Evolutionary conservation across 2,888 invertebrate genomes (phyloP), one percentile per base, ranked within the genome.

Genomic region (Ophion ventricosus): DNA sequence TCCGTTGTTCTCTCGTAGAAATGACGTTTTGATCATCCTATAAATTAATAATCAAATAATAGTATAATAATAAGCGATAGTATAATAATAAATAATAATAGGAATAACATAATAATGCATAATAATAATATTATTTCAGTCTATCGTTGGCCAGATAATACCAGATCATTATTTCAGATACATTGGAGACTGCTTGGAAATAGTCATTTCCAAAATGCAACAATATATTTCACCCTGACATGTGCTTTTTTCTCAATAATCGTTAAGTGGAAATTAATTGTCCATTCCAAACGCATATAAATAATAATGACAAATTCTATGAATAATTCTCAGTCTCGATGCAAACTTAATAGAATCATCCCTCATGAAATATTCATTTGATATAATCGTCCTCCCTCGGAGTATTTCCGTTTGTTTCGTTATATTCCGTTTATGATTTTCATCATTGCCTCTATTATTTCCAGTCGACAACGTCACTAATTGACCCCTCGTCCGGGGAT

Each of bases 371-470:
- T 49, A 49, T 49, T 29, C 20, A 56, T 35, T 43, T 7, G 40
- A 67, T 73, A 74, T 59, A 59, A 73, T 61, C 74, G 59, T n/a
- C 26, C 64, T 72, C 64, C 23, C 64, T 29, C 17, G n/a, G 20
- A 59, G 29, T 40, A 64, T 10, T 59, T 35, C 43, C 57, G 17
- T 61, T 78, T 54, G 26, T 72, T 66, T 43, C 59, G 43, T 80
- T 66, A 66, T 74, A 67, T 67, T 59, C 59, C 59, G 56, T 54
- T 69, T 63, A 70, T 69, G 54, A 69, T 56, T 75, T 75, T 69
- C 74, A 74, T 80, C 69, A 26, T 57, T 74, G 26, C 29, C n/a
- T 43, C 57, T 43, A 69, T 69, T 80, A 63, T 49, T 63, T 75
- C 20, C 54, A 10, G 35, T 7, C 14, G 11, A 69, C 43, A 69